Conservation (phyloP, 1,140 invertebrate species). For the Pollicipes pollicipes region DNA sequence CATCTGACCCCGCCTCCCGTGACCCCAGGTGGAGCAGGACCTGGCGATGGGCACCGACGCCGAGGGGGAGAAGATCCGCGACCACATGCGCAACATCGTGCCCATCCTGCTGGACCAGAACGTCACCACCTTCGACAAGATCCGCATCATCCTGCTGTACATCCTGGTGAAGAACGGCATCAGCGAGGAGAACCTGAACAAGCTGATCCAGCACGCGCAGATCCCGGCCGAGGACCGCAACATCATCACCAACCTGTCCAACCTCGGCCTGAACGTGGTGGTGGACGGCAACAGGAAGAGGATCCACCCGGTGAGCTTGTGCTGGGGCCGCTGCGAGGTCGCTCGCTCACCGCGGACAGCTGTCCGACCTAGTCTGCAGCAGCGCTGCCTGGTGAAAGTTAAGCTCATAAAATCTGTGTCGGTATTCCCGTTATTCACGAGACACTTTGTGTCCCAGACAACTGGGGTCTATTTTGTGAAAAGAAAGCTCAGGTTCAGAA, state of each 20-base stretch:
- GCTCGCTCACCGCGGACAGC: too few species aligned
- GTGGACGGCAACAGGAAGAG: conserved; percentile 57
- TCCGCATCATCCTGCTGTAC: conserved; percentile 96
- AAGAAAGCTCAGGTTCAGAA: too few species aligned
- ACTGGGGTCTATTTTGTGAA: too few species aligned
- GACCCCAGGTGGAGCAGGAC: conserved; percentile 71
- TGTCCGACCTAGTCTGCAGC: too few species aligned
- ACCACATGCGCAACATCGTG: conserved; percentile 98
- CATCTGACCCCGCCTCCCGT: too few species aligned
- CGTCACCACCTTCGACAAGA: conserved; percentile 83
- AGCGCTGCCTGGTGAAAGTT: too few species aligned
- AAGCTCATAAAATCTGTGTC: too few species aligned
- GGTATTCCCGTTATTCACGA: too few species aligned
- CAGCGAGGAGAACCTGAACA: conserved; percentile 92
- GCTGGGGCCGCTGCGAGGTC: too few species aligned
- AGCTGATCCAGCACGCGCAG: conserved; percentile 90
- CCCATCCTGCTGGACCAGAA: conserved; percentile 85
- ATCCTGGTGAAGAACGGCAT: conserved; percentile 97
- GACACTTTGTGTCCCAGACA: too few species aligned
- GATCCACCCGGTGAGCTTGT: conserved; percentile 7
- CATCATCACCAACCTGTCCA: conserved; percentile 85
- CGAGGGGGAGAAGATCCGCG: conserved; percentile 76
- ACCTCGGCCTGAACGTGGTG: conserved; percentile 87
- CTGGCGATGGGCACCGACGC: conserved; percentile 26
- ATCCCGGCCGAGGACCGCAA: conserved; percentile 76